A percentile compares a stretch with the other conserved stretches of the same genome.
phyloP scores from a whole-genome alignment of 2,888 invertebrate species.

The Dicranocentrus wangi region DNA sequence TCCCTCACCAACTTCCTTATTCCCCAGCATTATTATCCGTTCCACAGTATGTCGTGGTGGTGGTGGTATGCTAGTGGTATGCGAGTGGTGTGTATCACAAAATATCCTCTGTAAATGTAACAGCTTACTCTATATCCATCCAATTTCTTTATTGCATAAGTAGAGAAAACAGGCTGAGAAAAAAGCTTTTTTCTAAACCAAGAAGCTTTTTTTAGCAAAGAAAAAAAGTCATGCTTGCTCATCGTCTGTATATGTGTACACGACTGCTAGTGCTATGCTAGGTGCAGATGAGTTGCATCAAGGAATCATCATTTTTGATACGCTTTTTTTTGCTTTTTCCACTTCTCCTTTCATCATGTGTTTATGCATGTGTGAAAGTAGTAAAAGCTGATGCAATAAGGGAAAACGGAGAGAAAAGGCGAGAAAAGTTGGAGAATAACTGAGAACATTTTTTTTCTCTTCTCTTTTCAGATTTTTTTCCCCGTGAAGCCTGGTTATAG shows the following conservation, averaged over 20 bases:
- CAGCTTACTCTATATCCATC: constrained; percentile 8
- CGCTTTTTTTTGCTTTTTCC: constrained; percentile 15
- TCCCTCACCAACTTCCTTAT: constrained; percentile 9
- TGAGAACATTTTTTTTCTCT: constrained; percentile 30
- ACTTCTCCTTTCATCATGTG: constrained; percentile 34
- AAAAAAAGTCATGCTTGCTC: constrained; percentile 8
- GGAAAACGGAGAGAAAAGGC: constrained; percentile 4
- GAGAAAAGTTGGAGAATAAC: not conserved
- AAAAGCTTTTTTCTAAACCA: not conserved
- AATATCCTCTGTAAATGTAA: not conserved
- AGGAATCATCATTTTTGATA: constrained; percentile 28
- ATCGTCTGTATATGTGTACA: not conserved
- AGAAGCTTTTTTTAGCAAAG: not conserved
- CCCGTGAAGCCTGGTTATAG: too few species aligned
- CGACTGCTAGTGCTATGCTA: too few species aligned
- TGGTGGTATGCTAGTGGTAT: constrained; percentile 6
- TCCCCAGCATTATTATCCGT: constrained; percentile 23
- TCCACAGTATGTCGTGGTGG: constrained; percentile 13
- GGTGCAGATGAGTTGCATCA: too few species aligned
- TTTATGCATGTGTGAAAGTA: constrained; percentile 50
- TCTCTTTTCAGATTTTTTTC: constrained; percentile 28
- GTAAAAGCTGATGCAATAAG: constrained; percentile 38
- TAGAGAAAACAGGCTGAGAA: not conserved
- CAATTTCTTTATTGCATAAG: constrained; percentile 5
- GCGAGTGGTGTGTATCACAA: constrained; percentile 7